Evolutionary conservation across 2,888 invertebrate genomes (phyloP), one percentile per base, ranked within the genome.

Genomic region (Odiellus spinosus): DNA sequence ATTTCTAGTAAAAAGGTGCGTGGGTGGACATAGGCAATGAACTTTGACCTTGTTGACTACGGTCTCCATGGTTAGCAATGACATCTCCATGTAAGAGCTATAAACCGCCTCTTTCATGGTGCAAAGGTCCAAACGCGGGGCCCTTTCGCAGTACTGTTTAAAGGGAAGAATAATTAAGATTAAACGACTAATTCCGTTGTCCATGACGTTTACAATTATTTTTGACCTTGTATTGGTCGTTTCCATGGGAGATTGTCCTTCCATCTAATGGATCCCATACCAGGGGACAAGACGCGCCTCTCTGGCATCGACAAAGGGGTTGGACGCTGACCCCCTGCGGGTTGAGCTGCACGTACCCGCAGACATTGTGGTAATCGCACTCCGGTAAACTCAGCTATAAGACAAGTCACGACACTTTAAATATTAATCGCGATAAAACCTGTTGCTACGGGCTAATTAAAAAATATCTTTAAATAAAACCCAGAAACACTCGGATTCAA

Each of bases 171-270:
- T 21, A 21, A 38, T 40, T 43, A 10, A 14, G 15, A 2, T 14
- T 39, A 39, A n/a, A 10, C 11, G 12, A 10, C 39, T 14, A n/a
- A 2, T 39, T 14, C 10, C 10, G n/a, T 14, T 14, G 14, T 15
- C n/a, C n/a, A n/a, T n/a, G n/a, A n/a, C n/a, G n/a, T n/a, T n/a
- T n/a, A n/a, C n/a, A n/a, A n/a, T n/a, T n/a, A n/a, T n/a, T 33
- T 36, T 45, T 52, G 53, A 62, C 61, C 59, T 62, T 62, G 49
- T 62, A 62, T 50, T 62, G 61, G 51, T 62, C 61, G 32, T 61
- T 61, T 19, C 61, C 61, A 52, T 61, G 61, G 2, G 57, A 55
- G 15, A 62, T 53, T 8, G 60, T 60, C 39, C 55, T 56, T 3
- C 60, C 61, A 43, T 61, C 61, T 34, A 53, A 48, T 4, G 54